Conservation (phyloP, 2,888 invertebrate genomes). For the Sinodicranocentrus sp. region DNA sequence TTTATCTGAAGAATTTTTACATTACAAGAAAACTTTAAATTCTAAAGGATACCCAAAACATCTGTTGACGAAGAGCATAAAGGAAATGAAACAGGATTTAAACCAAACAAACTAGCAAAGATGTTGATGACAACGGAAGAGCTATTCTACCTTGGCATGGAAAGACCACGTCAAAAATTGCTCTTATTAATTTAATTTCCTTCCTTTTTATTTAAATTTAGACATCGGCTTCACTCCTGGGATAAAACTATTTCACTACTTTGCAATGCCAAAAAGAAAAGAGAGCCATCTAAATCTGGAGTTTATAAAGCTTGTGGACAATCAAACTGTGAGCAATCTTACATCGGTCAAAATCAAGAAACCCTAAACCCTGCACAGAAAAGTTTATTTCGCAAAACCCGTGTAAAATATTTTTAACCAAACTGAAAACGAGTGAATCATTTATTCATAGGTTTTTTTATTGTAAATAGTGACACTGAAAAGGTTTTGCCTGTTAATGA, state of each 20-base stretch:
- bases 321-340: background rate
- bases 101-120: background rate
- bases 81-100: background rate
- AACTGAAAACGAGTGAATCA: no score
- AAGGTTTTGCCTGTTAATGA: no score
- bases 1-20: constrained; percentile 4
- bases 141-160: background rate
- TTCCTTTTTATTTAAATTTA: background rate
- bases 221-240: constrained; percentile 19
- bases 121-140: background rate
- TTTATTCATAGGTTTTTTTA: no score
- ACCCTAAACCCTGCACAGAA: no score
- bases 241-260: background rate
- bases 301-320: constrained; percentile 4
- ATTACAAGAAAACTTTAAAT: background rate
- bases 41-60: background rate
- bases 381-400: no score
- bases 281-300: background rate
- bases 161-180: background rate
- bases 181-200: background rate
- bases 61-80: background rate
- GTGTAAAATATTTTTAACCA: no score
- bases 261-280: constrained; percentile 18
- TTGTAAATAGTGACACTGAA: no score
- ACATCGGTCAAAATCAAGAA: constrained; percentile 17